Conservation (phyloP, 2,888 invertebrate genomes). For the Penaeus monodon region DNA sequence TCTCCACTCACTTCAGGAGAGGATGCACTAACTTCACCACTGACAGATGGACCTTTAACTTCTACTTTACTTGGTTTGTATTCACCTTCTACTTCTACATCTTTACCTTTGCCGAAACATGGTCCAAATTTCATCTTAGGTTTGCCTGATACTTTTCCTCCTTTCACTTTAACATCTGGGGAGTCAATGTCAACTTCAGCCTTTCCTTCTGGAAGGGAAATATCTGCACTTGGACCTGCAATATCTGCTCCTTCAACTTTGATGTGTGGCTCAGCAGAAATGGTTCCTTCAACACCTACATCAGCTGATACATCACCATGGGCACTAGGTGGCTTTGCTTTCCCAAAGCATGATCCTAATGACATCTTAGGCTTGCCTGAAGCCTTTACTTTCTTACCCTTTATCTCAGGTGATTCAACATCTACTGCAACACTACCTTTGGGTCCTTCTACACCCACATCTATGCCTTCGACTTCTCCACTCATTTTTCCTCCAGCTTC, state of each 20-base stretch:
- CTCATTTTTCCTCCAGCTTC: constrained; percentile 19
- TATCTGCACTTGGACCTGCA: constrained; percentile 33
- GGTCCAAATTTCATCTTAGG: constrained; percentile 34
- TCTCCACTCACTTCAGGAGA: too few relatives aligned
- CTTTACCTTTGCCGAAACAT: constrained; percentile 47
- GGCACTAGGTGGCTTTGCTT: too few relatives aligned
- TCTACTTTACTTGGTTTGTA: constrained; percentile 34
- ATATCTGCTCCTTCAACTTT: constrained; percentile 38
- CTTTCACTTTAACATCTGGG: constrained; percentile 38
- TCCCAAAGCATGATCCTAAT: too few relatives aligned
- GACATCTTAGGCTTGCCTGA: too few relatives aligned
- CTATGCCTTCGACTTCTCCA: background rate
- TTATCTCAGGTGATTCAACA: too few relatives aligned
- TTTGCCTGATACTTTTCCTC: constrained; percentile 1
- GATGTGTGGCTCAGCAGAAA: constrained; percentile 18
- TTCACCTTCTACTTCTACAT: constrained; percentile 35
- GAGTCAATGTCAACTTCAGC: constrained; percentile 25
- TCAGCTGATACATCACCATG: too few relatives aligned
- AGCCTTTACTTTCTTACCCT: too few relatives aligned
- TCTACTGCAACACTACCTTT: too few relatives aligned
- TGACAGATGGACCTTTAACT: constrained; percentile 20
- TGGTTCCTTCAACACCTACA: background rate
- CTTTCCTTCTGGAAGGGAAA: constrained; percentile 24
- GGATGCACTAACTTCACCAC: constrained; percentile 10
- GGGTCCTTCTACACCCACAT: background rate